Conservation (phyloP, 2,888 invertebrate species). For the Caenorhabditis plicata region DNA sequence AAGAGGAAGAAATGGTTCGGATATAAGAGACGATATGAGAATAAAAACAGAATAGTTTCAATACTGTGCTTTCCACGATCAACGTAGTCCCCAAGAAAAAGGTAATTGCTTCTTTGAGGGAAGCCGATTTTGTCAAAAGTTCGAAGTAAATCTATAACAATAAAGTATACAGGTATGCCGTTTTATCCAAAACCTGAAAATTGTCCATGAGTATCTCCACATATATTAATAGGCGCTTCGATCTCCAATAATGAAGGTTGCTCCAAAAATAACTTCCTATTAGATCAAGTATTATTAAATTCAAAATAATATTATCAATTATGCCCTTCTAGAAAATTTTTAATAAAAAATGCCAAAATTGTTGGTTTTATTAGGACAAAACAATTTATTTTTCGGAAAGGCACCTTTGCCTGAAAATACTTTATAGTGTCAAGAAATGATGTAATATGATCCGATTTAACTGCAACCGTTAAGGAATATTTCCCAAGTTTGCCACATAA, state of each 20-base stretch:
- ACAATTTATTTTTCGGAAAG: neutral
- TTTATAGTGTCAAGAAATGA: neutral
- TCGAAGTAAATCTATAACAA: slow-evolving; percentile 46
- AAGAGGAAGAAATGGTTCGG: slow-evolving; percentile 50
- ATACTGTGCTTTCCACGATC: slow-evolving; percentile 51
- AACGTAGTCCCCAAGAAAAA: slow-evolving; percentile 58
- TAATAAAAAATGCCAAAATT: neutral
- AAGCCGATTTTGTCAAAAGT: slow-evolving; percentile 51
- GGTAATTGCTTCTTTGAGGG: slow-evolving; percentile 47
- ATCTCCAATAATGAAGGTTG: slow-evolving; percentile 32
- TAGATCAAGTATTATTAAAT: neutral
- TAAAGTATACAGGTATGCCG: neutral
- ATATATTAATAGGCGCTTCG: slow-evolving; percentile 49
- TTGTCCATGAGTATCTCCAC: slow-evolving; percentile 59
- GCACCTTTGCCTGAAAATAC: neutral
- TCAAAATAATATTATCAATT: neutral
- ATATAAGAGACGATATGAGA: slow-evolving; percentile 43
- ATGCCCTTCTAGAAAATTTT: neutral
- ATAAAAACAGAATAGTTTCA: slow-evolving; percentile 44
- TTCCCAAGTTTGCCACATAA: slow-evolving; percentile 8
- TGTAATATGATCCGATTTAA: slow-evolving; percentile 3
- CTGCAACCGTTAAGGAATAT: neutral
- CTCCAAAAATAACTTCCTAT: neutral
- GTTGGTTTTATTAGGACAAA: neutral
- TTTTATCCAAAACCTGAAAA: slow-evolving; percentile 41